Base-by-base conservation (phyloP, 2,888 invertebrate genomes). In the Margaritifera margaritifera region DNA sequence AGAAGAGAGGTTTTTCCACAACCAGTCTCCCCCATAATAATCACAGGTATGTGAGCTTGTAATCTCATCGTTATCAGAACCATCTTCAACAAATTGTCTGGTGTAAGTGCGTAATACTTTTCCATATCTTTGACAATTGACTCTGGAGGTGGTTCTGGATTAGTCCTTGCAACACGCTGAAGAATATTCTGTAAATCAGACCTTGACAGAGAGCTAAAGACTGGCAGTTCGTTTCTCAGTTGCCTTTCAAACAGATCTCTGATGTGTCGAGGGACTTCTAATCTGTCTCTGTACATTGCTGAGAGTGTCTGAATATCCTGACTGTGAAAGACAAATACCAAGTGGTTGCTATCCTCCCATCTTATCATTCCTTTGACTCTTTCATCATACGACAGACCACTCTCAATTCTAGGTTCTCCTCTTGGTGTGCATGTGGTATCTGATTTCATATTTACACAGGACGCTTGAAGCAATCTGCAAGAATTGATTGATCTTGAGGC, bases 1-100 rank as follows among this genome's bases (percentile, higher is more conserved):
- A 84, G 75, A 1, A 84, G 72, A 15, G 81, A 81, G 19, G 84
- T 84, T 71, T 84, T 84, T 20, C 84, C 84, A 77, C 84, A 84
- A 4, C 84, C 84, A 5, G 84, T 84, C 68, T 84, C 84, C 20
- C 84, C 82, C 84, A 84, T 84, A 5, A 84, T 73, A 18, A 84
- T 62, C 4, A 84, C 78, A 54, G 84, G 84, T 6, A 82, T 72
- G 50, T 68, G 58, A 22, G 80, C 75, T 64, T 77, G 76, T 3
- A 81, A 63, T 50, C 83, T 65, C n/a, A 83, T 62, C 25, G 72
- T 68, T 15, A 83, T 79, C 22, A 83, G 60, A 51, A 81, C 72
- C 83, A 78, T 78, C 55, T 78, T 78, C 54, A 78, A 57, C 18
- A 78, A 62, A 59, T 78, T 78, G 52, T 78, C 83, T 22, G 83